A percentile compares a stretch with the other conserved stretches of the same genome.
Evolutionary conservation across 2,797 vertebrate species (phyloP).

Genomic region (Novumbra hubbsi): DNA sequence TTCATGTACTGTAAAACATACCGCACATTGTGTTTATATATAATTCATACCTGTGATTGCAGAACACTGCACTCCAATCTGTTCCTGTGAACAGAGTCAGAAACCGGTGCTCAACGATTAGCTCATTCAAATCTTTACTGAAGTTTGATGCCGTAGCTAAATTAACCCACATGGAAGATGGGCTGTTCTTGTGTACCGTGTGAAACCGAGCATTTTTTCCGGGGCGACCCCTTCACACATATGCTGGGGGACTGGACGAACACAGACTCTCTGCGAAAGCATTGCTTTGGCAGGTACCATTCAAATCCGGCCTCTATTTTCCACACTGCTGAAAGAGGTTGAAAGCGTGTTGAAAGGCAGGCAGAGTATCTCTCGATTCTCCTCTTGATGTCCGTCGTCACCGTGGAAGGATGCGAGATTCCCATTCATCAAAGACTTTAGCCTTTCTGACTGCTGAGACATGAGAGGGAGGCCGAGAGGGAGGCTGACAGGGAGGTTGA

Average conservation of each 20-base stretch:
- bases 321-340: background rate
- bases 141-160: too few species aligned
- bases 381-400: background rate
- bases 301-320: too few species aligned
- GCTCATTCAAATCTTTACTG: too few species aligned
- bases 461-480: background rate
- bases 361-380: background rate
- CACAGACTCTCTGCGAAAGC: too few species aligned
- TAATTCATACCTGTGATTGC: conserved; percentile 3
- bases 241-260: too few species aligned
- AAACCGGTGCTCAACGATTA: background rate
- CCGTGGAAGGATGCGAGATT: background rate
- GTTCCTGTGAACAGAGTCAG: background rate
- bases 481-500: background rate
- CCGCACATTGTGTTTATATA: background rate
- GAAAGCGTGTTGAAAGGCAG: background rate
- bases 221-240: too few species aligned
- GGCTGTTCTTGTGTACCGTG: too few species aligned
- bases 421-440: background rate
- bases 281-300: too few species aligned
- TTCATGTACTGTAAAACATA: background rate
- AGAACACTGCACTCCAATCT: background rate
- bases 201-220: too few species aligned
- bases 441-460: background rate
- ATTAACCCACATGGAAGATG: too few species aligned